Evolutionary conservation across 2,797 vertebrate species (phyloP), one percentile per base, ranked within the genome.

Genomic region (Catharus ustulatus): DNA sequence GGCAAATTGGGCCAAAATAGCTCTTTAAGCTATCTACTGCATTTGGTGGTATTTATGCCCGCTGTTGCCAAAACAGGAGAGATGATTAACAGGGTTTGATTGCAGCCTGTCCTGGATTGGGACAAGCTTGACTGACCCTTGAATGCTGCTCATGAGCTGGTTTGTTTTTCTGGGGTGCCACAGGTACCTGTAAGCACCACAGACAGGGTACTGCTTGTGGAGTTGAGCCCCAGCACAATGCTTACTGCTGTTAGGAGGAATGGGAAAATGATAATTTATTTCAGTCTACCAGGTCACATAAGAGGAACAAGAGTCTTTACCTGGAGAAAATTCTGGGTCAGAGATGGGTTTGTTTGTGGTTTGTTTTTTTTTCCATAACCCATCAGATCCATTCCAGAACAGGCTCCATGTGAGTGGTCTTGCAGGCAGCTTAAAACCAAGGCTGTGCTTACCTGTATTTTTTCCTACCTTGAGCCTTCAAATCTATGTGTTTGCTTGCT

Each of bases 381-480:
- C 1, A 2, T 76, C 62, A 45, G 32, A 64, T 26, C 14, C 1
- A 0, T 55, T 68, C 71, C 7, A 10, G 43, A 29, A 78, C 13
- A 2, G 68, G 20, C 19, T 73, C n/a, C 45, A 9, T 0, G 0
- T 30, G 40, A 74, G 36, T 0, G 0, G 19, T 59, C 38, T 43
- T 38, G 32, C 36, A 6, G 1, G 36, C 11, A 32, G 43, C 55
- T 67, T 61, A 66, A 73, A 79, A 34, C 16, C 8, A 48, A 79
- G 49, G 1, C 1, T 0, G 0, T 83, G 49, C 17, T 79, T 29
- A 52, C 34, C 32, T 79, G 72, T 34, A 4, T 73, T 82, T 87
- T 88, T 9, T 38, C 38, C 58, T 54, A 8, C 62, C 87, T 69
- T 71, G 51, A 77, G 24, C n/a, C 38, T 90, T 64, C 55, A 32